Evolutionary conservation across 2,888 invertebrate genomes (phyloP).

Genomic region (Synergus umbraculus): DNA sequence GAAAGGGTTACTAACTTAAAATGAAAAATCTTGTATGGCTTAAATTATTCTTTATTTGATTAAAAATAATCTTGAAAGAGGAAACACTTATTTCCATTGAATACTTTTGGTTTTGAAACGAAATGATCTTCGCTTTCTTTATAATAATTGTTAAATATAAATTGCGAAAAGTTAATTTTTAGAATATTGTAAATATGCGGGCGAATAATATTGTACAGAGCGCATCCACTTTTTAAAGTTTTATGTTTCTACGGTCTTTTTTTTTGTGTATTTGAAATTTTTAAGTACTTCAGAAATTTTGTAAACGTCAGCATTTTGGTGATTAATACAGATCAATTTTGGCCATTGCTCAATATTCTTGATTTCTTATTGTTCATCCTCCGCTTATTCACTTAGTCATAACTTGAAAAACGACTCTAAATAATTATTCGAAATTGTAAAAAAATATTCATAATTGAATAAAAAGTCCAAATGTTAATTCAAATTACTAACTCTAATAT

Average conservation of each 20-base stretch:
- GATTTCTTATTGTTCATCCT: neutral
- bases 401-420: neutral
- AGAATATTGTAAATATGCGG: neutral
- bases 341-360: neutral
- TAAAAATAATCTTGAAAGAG: neutral
- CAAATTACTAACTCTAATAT: too few relatives aligned
- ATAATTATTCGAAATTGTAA: too few relatives aligned
- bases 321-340: neutral
- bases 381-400: neutral
- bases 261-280: neutral
- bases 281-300: neutral
- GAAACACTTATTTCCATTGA: neutral
- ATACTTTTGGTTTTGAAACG: neutral
- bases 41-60: neutral
- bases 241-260: neutral
- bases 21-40: neutral
- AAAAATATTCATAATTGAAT: too few relatives aligned
- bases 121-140: neutral
- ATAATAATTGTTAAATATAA: neutral
- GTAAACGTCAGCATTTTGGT: neutral
- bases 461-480: too few relatives aligned
- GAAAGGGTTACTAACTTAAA: neutral
- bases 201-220: neutral
- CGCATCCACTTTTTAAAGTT: neutral
- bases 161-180: neutral